Evolutionary conservation across 1,140 invertebrate genomes (phyloP).

Genomic region (Orussus abietinus): DNA sequence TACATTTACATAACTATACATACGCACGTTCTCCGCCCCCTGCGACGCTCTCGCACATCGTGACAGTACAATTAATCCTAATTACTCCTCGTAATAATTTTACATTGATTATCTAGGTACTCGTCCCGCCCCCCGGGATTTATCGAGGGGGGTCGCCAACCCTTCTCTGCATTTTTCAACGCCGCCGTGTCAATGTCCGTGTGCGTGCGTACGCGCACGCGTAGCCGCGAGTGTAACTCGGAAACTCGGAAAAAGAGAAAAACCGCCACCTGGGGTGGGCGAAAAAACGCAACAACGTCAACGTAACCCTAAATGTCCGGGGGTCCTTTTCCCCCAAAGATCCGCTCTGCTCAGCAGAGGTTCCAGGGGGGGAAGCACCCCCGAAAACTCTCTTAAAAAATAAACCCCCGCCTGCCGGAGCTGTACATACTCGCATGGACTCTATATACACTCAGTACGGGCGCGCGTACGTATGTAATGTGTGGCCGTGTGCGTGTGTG

Average conservation of each 20-base stretch:
- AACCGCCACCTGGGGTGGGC: not conserved
- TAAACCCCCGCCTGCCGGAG: not conserved
- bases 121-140: slow-evolving; percentile 7
- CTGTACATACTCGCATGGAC: too few species aligned
- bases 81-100: slow-evolving; percentile 28
- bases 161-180: too few species aligned
- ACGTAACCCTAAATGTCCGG: slow-evolving; percentile 29
- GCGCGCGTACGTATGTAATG: too few species aligned
- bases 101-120: slow-evolving; percentile 41
- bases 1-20: slow-evolving; percentile 29
- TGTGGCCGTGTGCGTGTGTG: too few species aligned
- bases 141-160: too few species aligned
- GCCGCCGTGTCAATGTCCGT: too few species aligned
- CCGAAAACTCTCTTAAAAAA: not conserved
- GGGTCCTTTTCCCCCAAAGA: not conserved
- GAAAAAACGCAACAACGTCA: slow-evolving; percentile 15
- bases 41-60: slow-evolving; percentile 13
- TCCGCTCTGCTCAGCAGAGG: slow-evolving; percentile 25
- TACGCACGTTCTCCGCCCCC: slow-evolving; percentile 22
- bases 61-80: slow-evolving; percentile 31
- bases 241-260: not conserved
- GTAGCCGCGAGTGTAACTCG: not conserved
- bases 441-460: too few species aligned
- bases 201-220: slow-evolving; percentile 1
- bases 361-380: slow-evolving; percentile 6